phyloP scores from a whole-genome alignment of 2,888 invertebrate genomes.

The Conomelus anceps region DNA sequence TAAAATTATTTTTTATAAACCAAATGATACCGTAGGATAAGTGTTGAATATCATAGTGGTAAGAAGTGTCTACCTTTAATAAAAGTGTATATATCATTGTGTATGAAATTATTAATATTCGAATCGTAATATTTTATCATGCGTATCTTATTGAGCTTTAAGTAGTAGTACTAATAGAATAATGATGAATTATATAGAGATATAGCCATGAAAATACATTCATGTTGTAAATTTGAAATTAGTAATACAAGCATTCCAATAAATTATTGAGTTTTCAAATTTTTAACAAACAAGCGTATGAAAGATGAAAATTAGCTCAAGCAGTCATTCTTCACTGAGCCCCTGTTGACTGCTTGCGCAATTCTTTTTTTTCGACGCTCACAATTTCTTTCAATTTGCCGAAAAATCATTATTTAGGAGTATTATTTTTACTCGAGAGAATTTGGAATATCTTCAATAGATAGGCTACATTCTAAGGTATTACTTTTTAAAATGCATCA shows the following conservation, averaged over 20 bases:
- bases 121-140: background rate
- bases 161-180: background rate
- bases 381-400: background rate
- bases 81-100: background rate
- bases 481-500: too few relatives aligned
- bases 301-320: background rate
- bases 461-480: too few relatives aligned
- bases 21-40: background rate
- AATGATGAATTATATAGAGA: background rate
- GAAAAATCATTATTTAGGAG: too few relatives aligned
- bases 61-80: background rate
- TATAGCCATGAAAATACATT: background rate
- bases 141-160: background rate
- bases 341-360: background rate
- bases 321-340: constrained; percentile 2
- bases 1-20: background rate
- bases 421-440: too few relatives aligned
- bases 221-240: background rate
- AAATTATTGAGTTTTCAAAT: too few relatives aligned
- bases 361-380: background rate
- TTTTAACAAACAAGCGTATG: background rate
- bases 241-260: too few relatives aligned
- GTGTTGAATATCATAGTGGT: background rate
- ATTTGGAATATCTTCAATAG: too few relatives aligned
- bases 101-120: background rate